phyloP scores from a whole-genome alignment of 2,113 vertebrate species.

The Sus scrofa region T2T-Sscrofa CM000827.6:51084501-51085000 shows the following conservation, averaged over 20 bases:
- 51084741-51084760: constrained; percentile 89
- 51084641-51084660: constrained; percentile 58
- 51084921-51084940: neutral
- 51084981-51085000: neutral
- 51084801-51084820: constrained; percentile 42
- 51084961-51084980: neutral
- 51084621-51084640: constrained; percentile 51
- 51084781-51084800: constrained; percentile 22
- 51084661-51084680: constrained; percentile 95
- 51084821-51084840: constrained; percentile 45
- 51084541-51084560: constrained; percentile 12
- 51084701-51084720: constrained; percentile 95
- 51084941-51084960: no score
- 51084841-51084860: constrained; percentile 10
- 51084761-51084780: constrained; percentile 47
- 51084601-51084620: constrained; percentile 38
- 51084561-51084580: constrained; percentile 6
- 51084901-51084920: neutral
- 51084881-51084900: neutral
- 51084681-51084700: constrained; percentile 99
- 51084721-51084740: constrained; percentile 87
- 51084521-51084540: constrained; percentile 27
- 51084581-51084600: neutral
- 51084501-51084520: neutral
- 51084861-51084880: neutral